Evolutionary conservation across 2,797 vertebrate species (phyloP).

Genomic region (Chrysolophus pictus): DNA sequence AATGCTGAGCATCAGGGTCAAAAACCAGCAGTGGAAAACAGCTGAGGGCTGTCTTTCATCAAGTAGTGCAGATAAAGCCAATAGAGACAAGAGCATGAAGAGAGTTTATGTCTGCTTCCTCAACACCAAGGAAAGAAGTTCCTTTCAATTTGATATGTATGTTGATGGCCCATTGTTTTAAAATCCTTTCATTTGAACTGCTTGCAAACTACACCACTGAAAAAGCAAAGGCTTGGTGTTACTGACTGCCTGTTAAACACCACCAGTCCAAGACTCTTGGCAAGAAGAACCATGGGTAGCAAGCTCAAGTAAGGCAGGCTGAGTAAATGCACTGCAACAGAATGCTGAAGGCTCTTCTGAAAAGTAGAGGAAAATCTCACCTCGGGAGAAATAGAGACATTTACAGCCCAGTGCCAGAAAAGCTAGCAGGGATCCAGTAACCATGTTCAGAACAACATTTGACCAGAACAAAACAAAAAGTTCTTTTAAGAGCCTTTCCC

Average conservation of each 20-base stretch:
- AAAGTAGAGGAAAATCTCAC: not conserved
- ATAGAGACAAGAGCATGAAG: not conserved
- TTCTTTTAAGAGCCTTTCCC: slow-evolving; percentile 5
- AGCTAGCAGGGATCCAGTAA: slow-evolving; percentile 13
- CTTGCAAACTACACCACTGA: not conserved
- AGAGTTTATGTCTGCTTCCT: not conserved
- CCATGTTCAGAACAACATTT: not conserved
- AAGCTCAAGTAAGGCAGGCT: not conserved
- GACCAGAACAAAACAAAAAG: slow-evolving; percentile 49
- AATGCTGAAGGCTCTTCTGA: not conserved
- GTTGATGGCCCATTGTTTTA: not conserved
- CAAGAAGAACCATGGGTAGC: not conserved
- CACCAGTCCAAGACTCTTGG: not conserved
- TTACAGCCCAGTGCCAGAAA: not conserved
- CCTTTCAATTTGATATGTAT: not conserved
- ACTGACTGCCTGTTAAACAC: not conserved
- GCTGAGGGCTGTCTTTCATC: not conserved
- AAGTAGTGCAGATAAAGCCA: not conserved
- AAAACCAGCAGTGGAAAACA: not conserved
- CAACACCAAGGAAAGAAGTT: not conserved
- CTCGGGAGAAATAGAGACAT: not conserved
- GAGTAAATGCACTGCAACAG: not conserved
- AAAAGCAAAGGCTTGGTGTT: not conserved
- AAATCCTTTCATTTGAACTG: not conserved
- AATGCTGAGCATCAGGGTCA: not conserved